These are phyloP conservation scores for Noctua pronuba DNA, from an alignment of 2,888 invertebrate genomes.

Conservation along the genomic window DNA sequence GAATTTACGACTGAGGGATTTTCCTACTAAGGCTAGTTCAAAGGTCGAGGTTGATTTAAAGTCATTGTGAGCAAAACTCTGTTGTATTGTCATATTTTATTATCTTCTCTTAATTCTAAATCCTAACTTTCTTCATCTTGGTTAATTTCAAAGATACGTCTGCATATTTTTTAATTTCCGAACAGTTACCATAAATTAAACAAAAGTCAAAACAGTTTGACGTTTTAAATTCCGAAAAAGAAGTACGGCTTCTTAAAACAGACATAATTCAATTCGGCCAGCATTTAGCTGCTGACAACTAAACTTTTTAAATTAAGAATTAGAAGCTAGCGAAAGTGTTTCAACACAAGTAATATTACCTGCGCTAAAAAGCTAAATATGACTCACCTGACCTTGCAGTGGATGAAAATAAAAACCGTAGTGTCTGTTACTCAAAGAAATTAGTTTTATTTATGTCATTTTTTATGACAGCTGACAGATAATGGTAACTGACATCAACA, in stretches of 20 bases:
- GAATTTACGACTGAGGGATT: constrained; percentile 42
- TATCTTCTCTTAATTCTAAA: too few relatives aligned
- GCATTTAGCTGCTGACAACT: constrained; percentile 13
- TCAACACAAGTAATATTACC: constrained; percentile 57
- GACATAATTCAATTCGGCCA: constrained; percentile 35
- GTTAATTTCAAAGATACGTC: background rate
- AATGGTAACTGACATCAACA: constrained; percentile 59
- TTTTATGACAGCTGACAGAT: constrained; percentile 63
- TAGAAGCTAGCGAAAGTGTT: constrained; percentile 51
- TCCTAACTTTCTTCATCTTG: constrained; percentile 3
- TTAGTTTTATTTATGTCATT: constrained; percentile 65
- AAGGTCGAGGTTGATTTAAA: constrained; percentile 35
- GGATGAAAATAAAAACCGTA: constrained; percentile 58
- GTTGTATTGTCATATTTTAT: background rate
- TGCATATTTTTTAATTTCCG: background rate
- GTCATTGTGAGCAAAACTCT: constrained; percentile 2
- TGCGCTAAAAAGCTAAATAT: constrained; percentile 55
- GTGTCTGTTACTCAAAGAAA: constrained; percentile 57
- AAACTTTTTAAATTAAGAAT: constrained; percentile 46
- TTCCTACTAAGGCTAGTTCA: constrained; percentile 27
- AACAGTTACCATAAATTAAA: constrained; percentile 24
- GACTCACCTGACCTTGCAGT: constrained; percentile 65
- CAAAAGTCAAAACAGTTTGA: background rate
- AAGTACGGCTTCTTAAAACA: background rate
- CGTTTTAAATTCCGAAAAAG: constrained; percentile 7